Base-by-base conservation (phyloP, 1,140 invertebrate genomes). In the Ylistrum balloti region DNA sequence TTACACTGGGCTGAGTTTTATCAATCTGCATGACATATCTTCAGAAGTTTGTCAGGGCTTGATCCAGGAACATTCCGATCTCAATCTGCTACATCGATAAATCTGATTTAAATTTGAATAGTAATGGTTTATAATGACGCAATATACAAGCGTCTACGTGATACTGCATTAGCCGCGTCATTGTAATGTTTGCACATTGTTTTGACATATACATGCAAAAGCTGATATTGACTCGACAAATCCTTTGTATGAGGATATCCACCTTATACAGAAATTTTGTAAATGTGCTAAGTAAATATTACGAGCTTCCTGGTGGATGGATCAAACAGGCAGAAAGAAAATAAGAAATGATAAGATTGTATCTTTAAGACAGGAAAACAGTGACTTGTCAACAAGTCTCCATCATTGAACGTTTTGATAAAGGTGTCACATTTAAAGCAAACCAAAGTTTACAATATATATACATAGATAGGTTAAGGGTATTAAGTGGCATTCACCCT, bases 101-200 rank as follows among this genome's bases (percentile, higher is more conserved):
- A 9, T 74, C 22, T 74, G 1, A 74, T 74, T 74, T 74, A 74
- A 74, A 74, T 74, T 22, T 74, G 20, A 74, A 74, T 74, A 74
- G 22, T 74, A 74, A 74, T 74, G 56, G n/a, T 74, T 28, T n/a
- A 74, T 74, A 28, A 74, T n/a, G 56, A 74, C 56, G 28, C 56
- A 74, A 74, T 74, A n/a, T n/a, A 74, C 56, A 74, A 74, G 56
- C 56, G 56, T n/a, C 56, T 74, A 74, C 56, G 56, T 74, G 56
- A 74, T 74, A 74, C 56, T 74, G 56, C 5, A 74, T 74, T 74
- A 74, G 28, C 56, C 56, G n/a, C 56, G 56, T 74, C 56, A 74
- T 28, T 1, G 56, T n/a, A 74, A 74, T 74, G 56, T 74, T 74
- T 74, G 56, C 56, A 74, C 28, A 74, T 74, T 74, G 56, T 74